phyloP scores from a whole-genome alignment of 2,113 vertebrate genomes.

The Ciconia stormi region DNA sequence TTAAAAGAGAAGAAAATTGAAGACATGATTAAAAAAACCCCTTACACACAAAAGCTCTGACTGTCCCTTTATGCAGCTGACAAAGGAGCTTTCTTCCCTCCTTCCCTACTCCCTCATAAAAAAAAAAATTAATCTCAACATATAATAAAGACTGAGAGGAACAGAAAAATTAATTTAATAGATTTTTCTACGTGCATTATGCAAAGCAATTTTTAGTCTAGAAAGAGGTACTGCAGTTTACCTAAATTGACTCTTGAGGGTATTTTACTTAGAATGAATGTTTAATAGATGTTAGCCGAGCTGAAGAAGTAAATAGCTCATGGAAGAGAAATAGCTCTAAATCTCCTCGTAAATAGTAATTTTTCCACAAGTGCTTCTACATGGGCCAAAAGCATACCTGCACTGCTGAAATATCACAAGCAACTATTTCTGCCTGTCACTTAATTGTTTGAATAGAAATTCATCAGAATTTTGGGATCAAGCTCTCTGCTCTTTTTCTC shows the following conservation, averaged over 20 bases:
- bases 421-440: neutral
- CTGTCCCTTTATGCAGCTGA: slow-evolving; percentile 5
- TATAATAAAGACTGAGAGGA: neutral
- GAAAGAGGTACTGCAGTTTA: slow-evolving; percentile 13
- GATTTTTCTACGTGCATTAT: neutral
- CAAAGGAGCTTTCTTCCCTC: neutral
- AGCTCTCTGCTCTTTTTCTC: neutral
- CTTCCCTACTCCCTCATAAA: neutral
- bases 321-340: neutral
- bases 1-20: slow-evolving; percentile 6
- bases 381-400: neutral
- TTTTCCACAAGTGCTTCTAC: neutral
- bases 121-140: neutral
- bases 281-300: slow-evolving; percentile 49
- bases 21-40: neutral
- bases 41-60: neutral
- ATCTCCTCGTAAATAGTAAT: neutral
- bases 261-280: slow-evolving; percentile 31
- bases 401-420: neutral
- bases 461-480: neutral
- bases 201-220: slow-evolving; percentile 7
- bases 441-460: neutral
- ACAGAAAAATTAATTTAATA: slow-evolving; percentile 4
- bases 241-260: slow-evolving; percentile 30
- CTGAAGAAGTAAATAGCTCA: slow-evolving; percentile 19